Evolutionary conservation across 2,797 vertebrate genomes (phyloP).

Genomic region (Eremophila alpestris): DNA sequence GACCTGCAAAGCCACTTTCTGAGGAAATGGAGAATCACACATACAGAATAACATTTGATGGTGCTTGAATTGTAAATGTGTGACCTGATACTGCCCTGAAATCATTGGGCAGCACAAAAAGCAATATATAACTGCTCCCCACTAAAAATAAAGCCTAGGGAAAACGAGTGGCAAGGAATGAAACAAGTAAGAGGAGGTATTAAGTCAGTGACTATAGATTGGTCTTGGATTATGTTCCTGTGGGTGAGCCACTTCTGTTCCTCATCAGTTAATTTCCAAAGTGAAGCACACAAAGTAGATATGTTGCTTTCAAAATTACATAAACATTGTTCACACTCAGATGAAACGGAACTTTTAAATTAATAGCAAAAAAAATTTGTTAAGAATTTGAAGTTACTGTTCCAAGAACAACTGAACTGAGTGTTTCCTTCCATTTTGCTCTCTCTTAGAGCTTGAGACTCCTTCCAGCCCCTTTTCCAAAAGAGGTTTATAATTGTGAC

Average conservation of each 20-base stretch:
- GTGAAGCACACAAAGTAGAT: not conserved
- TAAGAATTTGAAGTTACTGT: not conserved
- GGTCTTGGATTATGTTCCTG: not conserved
- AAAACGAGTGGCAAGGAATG: not conserved
- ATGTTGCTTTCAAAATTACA: not conserved
- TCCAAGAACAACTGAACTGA: not conserved
- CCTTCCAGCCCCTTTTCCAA: not conserved
- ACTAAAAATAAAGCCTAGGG: not conserved
- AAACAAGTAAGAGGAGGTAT: not conserved
- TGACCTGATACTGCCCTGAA: not conserved
- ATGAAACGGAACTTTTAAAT: not conserved
- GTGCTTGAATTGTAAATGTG: not conserved
- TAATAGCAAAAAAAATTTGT: not conserved
- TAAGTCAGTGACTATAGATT: not conserved
- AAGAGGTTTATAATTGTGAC: not conserved
- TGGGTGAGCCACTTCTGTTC: not conserved
- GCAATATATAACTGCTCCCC: not conserved
- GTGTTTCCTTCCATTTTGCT: not conserved
- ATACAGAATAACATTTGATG: not conserved
- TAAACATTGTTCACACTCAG: not conserved
- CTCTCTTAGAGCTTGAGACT: not conserved
- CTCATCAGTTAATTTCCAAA: not conserved
- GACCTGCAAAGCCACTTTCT: constrained; percentile 10
- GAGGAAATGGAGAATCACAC: not conserved
- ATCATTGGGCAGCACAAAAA: not conserved